A percentile compares a stretch with the other conserved stretches of the same genome.
These are phyloP conservation scores for Lonchura striata DNA, from an alignment of 2,113 vertebrate species.

Conservation along the genomic window DNA sequence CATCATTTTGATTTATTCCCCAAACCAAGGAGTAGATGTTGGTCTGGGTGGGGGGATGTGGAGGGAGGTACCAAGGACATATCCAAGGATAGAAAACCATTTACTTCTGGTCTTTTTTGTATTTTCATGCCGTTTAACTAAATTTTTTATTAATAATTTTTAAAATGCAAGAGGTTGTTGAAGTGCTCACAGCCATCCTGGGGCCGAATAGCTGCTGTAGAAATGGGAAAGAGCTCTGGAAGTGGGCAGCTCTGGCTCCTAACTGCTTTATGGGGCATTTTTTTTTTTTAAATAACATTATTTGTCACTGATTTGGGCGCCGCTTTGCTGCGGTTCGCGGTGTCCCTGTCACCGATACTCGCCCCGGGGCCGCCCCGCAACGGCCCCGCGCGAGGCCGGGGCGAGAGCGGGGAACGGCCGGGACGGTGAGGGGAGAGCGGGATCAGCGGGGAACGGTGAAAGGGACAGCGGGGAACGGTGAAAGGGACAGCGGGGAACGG, in stretches of 20 bases:
- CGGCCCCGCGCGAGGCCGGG: neutral
- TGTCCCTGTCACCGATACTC: neutral
- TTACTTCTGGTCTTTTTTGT: neutral
- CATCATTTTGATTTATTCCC: neutral
- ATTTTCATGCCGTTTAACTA: neutral
- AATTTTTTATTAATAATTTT: neutral
- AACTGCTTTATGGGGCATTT: neutral
- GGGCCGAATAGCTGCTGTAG: neutral
- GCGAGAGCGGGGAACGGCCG: neutral
- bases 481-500: too few relatives aligned
- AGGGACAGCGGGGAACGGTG: too few relatives aligned
- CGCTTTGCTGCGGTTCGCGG: constrained; percentile 84
- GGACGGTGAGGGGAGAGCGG: neutral
- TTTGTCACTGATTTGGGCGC: constrained; percentile 55
- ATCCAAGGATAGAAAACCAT: neutral
- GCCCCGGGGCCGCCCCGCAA: neutral
- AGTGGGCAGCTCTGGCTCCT: accelerated
- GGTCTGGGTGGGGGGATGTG: neutral
- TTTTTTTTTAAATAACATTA: neutral
- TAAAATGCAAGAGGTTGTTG: neutral
- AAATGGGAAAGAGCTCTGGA: neutral
- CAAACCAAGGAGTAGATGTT: neutral
- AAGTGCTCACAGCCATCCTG: neutral
- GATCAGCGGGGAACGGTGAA: too few relatives aligned
- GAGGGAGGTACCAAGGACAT: neutral